These are phyloP conservation scores for Perognathus longimembris DNA, from an alignment of 2,113 vertebrate species.

Conservation along the genomic window DNA sequence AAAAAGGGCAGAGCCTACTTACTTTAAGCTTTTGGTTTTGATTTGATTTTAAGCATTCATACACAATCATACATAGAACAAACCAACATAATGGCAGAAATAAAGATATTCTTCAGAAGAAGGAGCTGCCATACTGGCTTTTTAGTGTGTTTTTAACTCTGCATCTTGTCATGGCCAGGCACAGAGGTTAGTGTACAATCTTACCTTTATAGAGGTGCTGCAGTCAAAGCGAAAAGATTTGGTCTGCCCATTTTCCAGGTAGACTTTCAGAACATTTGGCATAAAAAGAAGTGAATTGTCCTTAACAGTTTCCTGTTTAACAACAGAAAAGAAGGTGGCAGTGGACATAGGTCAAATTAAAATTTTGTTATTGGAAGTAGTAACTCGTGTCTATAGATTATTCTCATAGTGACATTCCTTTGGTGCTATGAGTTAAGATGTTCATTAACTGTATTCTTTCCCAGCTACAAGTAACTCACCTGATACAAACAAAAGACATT, in stretches of 20 bases:
- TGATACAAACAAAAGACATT: constrained; percentile 43
- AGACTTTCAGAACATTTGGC: constrained; percentile 99
- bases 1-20: constrained; percentile 59
- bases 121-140: background rate
- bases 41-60: constrained; percentile 40
- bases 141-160: accelerated
- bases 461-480: constrained; percentile 2
- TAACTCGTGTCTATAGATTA: constrained; percentile 8
- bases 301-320: constrained; percentile 95
- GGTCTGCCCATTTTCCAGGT: constrained; percentile 99
- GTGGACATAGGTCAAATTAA: constrained; percentile 71
- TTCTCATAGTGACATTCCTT: background rate
- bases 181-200: background rate
- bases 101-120: background rate
- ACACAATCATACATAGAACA: constrained; percentile 2
- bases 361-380: constrained; percentile 20
- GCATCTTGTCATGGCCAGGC: background rate
- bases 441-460: constrained; percentile 10
- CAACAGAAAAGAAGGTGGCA: constrained; percentile 1
- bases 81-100: background rate
- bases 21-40: constrained; percentile 32
- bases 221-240: constrained; percentile 99
- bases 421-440: background rate
- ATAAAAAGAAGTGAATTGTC: constrained; percentile 99
- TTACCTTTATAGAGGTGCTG: constrained; percentile 98